A percentile compares a stretch with the other conserved stretches of the same genome.
Conservation (phyloP, 2,888 invertebrate species). For the Xylophagus ater region DNA sequence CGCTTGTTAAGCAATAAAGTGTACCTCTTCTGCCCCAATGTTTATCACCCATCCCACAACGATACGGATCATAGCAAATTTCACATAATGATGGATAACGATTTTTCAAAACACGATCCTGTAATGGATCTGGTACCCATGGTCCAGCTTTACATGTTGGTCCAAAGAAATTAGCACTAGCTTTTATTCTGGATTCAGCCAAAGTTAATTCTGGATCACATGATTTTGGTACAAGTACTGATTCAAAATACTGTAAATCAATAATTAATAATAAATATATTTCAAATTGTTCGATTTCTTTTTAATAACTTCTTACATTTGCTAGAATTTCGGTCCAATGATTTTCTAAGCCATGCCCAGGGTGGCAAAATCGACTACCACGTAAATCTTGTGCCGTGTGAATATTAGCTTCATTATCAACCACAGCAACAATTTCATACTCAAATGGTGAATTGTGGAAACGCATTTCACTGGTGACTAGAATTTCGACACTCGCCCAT, state of each 20-base stretch:
- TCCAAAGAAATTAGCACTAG: constrained; percentile 63
- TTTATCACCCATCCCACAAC: constrained; percentile 56
- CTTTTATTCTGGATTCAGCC: constrained; percentile 65
- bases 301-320: constrained; percentile 45
- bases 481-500: constrained; percentile 53
- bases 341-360: constrained; percentile 59
- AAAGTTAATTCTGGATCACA: constrained; percentile 59
- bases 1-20: constrained; percentile 64
- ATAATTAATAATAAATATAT: constrained; percentile 10
- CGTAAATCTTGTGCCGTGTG: constrained; percentile 49
- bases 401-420: constrained; percentile 49
- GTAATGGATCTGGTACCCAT: constrained; percentile 57
- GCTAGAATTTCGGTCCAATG: constrained; percentile 68
- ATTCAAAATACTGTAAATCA: constrained; percentile 57
- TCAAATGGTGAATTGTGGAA: constrained; percentile 44
- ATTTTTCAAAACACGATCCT: constrained; percentile 53
- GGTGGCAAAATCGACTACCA: constrained; percentile 69
- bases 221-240: constrained; percentile 54
- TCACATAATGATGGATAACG: constrained; percentile 62
- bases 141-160: constrained; percentile 77
- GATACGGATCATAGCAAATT: constrained; percentile 51
- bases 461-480: constrained; percentile 59
- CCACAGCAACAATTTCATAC: constrained; percentile 55
- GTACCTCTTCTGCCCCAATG: constrained; percentile 78
- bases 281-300: constrained; percentile 3